A percentile compares a stretch with the other conserved stretches of the same genome.
Conservation (phyloP, 2,797 vertebrate species). For the Rhynchonycteris naso region DNA sequence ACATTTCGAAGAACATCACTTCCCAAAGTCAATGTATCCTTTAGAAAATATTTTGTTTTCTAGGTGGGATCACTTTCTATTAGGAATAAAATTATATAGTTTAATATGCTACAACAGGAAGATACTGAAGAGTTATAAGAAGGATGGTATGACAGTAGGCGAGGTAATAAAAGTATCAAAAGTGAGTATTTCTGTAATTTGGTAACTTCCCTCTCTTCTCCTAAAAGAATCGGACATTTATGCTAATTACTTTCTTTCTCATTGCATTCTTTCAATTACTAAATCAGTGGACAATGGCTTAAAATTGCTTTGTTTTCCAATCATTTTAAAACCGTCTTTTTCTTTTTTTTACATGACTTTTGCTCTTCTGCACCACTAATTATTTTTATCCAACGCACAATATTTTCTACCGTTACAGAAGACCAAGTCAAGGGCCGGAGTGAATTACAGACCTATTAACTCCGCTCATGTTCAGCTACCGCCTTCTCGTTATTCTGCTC, state of each 20-base stretch:
- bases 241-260: not conserved
- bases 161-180: slow-evolving; percentile 23
- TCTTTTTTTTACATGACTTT: not conserved
- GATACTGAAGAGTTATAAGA: not conserved
- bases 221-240: not conserved
- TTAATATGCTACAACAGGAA: not conserved
- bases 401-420: not conserved
- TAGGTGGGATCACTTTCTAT: not conserved
- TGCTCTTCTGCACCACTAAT: not conserved
- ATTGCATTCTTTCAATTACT: not conserved
- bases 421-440: not conserved
- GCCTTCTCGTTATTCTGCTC: not conserved
- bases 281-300: not conserved
- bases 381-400: not conserved
- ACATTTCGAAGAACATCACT: slow-evolving; percentile 53
- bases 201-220: not conserved
- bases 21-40: not conserved
- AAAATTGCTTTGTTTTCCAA: not conserved
- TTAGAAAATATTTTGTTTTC: not conserved
- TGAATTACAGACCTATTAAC: not conserved
- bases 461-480: not conserved
- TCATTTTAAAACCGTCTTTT: not conserved
- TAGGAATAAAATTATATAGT: not conserved
- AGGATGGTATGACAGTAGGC: not conserved
- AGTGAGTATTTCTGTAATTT: slow-evolving; percentile 60